A percentile compares a stretch with the other conserved stretches of the same genome.
phyloP scores from a whole-genome alignment of 2,888 invertebrate genomes.

The Rugalucina vietnamica region DNA sequence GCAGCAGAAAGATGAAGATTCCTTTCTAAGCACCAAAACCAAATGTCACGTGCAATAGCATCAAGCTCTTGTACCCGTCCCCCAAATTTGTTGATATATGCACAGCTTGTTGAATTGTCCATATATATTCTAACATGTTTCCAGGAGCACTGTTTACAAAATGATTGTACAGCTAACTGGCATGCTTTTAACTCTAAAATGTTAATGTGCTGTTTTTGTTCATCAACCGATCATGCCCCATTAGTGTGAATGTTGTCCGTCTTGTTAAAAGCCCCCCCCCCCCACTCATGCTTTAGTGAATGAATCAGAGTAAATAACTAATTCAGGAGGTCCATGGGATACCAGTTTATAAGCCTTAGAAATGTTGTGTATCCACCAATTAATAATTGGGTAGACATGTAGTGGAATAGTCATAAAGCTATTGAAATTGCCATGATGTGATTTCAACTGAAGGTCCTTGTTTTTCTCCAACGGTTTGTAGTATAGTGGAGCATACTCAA shows the following conservation, averaged over 20 bases:
- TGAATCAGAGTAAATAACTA: conserved; percentile 30
- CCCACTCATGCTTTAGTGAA: conserved; percentile 40
- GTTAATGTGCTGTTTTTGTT: conserved; percentile 20
- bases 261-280: conserved; percentile 34
- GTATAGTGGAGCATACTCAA: conserved; percentile 51
- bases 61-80: conserved; percentile 15
- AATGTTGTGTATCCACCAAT: conserved; percentile 27
- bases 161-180: conserved; percentile 15
- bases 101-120: conserved; percentile 26
- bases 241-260: conserved; percentile 11
- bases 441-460: conserved; percentile 42
- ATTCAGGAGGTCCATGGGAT: not conserved
- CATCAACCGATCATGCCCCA: conserved; percentile 29
- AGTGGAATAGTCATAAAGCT: conserved; percentile 27
- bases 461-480: conserved; percentile 55
- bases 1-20: conserved; percentile 29
- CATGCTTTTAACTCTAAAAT: conserved; percentile 28
- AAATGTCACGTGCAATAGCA: conserved; percentile 20
- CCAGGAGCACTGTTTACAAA: not conserved
- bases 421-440: conserved; percentile 15
- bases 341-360: not conserved
- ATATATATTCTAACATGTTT: not conserved
- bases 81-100: conserved; percentile 39
- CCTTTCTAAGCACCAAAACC: conserved; percentile 37
- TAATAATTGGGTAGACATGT: not conserved